Evolutionary conservation across 2,888 invertebrate species (phyloP).

Genomic region (Ophion ventricosus): DNA sequence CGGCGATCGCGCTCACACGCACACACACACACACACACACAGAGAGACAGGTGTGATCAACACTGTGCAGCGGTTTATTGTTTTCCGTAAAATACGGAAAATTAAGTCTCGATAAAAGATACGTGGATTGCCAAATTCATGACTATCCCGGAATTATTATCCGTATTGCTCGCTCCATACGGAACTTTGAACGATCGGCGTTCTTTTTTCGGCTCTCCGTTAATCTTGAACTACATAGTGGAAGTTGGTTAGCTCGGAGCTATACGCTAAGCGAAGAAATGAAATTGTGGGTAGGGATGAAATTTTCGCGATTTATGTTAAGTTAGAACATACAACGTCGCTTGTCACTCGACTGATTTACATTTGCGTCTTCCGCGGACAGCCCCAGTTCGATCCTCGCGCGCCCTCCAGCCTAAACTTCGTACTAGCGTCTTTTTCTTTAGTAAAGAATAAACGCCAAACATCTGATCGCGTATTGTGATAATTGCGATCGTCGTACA

Average conservation of each 20-base stretch:
- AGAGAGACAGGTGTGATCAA: no score
- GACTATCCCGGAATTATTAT: conserved; percentile 27
- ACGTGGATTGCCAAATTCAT: conserved; percentile 47
- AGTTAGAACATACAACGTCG: conserved; percentile 46
- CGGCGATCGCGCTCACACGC: not conserved
- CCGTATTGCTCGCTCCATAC: not conserved
- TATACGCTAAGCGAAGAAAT: not conserved
- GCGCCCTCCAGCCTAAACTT: not conserved
- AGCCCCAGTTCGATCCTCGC: conserved; percentile 36
- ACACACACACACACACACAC: not conserved
- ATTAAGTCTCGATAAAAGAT: conserved; percentile 28
- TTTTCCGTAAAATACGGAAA: conserved; percentile 38
- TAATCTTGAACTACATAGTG: not conserved
- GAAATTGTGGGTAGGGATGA: conserved; percentile 30
- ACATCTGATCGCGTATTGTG: not conserved
- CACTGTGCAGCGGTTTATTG: conserved; percentile 19
- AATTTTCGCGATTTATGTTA: conserved; percentile 28
- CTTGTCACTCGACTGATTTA: conserved; percentile 48
- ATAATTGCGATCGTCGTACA: not conserved
- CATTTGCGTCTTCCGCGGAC: conserved; percentile 30
- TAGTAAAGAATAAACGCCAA: not conserved
- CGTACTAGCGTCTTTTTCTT: not conserved
- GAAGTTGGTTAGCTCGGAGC: not conserved
- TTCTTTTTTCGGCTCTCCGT: not conserved
- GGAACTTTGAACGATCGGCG: not conserved